A percentile compares a stretch with the other conserved stretches of the same genome.
Conservation (phyloP, 2,888 invertebrate species). For the Trisateles emortualis region DNA sequence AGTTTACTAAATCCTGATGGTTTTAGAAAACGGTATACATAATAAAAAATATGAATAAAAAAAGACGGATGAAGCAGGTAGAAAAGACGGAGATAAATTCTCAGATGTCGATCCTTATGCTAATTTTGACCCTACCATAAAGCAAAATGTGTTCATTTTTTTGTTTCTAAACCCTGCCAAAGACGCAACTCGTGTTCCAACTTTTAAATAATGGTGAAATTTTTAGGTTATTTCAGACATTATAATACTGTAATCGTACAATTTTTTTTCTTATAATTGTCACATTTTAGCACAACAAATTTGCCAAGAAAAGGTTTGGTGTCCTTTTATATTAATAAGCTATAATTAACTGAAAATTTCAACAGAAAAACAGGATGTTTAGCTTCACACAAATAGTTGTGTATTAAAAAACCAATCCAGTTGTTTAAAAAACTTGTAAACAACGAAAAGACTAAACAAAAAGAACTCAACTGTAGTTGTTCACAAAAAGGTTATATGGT, state of each 20-base stretch:
- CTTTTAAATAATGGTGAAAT: slow-evolving; percentile 16
- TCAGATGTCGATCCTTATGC: slow-evolving; percentile 46
- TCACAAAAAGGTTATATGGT: slow-evolving; percentile 21
- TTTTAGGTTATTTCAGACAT: not conserved
- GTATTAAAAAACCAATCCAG: not conserved
- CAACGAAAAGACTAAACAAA: slow-evolving; percentile 17
- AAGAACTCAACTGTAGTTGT: slow-evolving; percentile 11
- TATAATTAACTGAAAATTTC: not conserved
- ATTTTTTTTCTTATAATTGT: not conserved
- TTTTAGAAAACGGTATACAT: slow-evolving; percentile 31
- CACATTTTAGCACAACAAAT: not conserved
- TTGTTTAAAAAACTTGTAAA: not conserved
- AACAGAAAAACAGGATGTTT: not conserved
- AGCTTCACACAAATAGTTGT: not conserved
- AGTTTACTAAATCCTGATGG: slow-evolving; percentile 38
- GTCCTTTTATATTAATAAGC: not conserved
- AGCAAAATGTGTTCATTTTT: slow-evolving; percentile 38
- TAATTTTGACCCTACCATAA: slow-evolving; percentile 42
- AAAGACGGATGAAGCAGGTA: slow-evolving; percentile 40
- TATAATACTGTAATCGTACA: not conserved
- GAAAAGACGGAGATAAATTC: slow-evolving; percentile 26
- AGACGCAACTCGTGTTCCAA: slow-evolving; percentile 26
- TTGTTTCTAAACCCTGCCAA: slow-evolving; percentile 14
- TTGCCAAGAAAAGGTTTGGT: not conserved
- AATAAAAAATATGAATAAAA: slow-evolving; percentile 11